Conservation (phyloP, 2,797 vertebrate species). For the Sardinella longiceps region DNA sequence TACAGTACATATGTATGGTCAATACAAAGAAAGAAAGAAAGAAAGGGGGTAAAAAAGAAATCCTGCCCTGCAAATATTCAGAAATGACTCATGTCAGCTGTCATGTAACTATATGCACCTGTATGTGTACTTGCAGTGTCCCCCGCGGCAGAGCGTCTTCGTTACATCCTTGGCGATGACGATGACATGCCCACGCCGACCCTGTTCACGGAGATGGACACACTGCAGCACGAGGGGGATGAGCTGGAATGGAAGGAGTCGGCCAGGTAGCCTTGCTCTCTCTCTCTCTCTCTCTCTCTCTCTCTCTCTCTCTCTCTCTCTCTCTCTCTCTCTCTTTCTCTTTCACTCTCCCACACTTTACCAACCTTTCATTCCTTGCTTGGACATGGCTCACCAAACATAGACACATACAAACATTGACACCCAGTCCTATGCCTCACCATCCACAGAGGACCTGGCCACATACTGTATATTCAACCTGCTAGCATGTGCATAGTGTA, state of each 20-base stretch:
- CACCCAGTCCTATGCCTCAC: background rate
- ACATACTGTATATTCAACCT: background rate
- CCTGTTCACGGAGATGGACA: constrained; percentile 97
- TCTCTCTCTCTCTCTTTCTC: too few relatives aligned
- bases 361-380: background rate
- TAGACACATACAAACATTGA: background rate
- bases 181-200: constrained; percentile 88
- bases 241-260: constrained; percentile 97
- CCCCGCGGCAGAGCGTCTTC: constrained; percentile 88
- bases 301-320: too few relatives aligned
- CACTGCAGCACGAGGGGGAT: constrained; percentile 88
- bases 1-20: too few relatives aligned
- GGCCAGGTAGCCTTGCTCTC: constrained; percentile 85
- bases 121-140: constrained; percentile 75
- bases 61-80: too few relatives aligned
- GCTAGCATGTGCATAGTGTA: background rate
- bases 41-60: too few relatives aligned
- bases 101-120: background rate
- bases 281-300: too few relatives aligned
- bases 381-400: background rate
- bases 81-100: too few relatives aligned
- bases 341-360: background rate
- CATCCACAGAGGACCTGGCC: background rate
- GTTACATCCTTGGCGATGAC: constrained; percentile 91
- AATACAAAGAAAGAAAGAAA: too few relatives aligned